Percentiles rank a stretch among this genome's conserved stretches.
Evolutionary conservation across 2,113 vertebrate genomes (phyloP).

Genomic region (Leucopsar rothschildi): DNA sequence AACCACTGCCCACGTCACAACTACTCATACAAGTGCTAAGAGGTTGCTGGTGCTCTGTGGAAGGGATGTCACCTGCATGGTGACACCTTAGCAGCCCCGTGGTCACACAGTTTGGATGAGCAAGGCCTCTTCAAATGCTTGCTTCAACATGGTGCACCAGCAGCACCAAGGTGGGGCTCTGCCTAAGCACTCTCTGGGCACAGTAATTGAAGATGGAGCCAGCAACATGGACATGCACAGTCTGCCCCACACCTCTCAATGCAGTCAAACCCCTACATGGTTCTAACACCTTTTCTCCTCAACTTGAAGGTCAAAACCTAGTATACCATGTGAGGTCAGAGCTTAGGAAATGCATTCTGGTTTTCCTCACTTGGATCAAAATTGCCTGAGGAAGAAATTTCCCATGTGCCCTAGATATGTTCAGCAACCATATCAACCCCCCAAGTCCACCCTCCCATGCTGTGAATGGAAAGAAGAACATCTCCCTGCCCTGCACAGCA

Average conservation of each 20-base stretch:
- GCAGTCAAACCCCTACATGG: background rate
- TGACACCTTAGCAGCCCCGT: background rate
- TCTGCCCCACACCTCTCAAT: background rate
- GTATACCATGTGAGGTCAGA: background rate
- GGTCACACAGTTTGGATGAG: background rate
- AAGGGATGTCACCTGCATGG: background rate
- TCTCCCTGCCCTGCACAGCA: background rate
- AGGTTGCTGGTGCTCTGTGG: background rate
- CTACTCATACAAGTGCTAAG: background rate
- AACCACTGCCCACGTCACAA: background rate
- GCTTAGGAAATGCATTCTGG: background rate
- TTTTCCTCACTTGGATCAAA: background rate
- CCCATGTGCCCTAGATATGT: background rate
- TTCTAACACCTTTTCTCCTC: background rate
- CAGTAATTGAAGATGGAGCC: background rate
- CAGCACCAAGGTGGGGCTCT: background rate
- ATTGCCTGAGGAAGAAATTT: background rate
- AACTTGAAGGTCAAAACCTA: background rate
- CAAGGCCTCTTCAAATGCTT: background rate
- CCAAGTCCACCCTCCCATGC: accelerated
- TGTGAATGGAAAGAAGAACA: background rate
- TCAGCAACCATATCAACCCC: background rate
- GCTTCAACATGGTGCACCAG: background rate
- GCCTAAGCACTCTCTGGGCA: background rate
- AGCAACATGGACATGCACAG: background rate